Conservation (phyloP, 2,797 vertebrate species). For the Mus minutoides region DNA sequence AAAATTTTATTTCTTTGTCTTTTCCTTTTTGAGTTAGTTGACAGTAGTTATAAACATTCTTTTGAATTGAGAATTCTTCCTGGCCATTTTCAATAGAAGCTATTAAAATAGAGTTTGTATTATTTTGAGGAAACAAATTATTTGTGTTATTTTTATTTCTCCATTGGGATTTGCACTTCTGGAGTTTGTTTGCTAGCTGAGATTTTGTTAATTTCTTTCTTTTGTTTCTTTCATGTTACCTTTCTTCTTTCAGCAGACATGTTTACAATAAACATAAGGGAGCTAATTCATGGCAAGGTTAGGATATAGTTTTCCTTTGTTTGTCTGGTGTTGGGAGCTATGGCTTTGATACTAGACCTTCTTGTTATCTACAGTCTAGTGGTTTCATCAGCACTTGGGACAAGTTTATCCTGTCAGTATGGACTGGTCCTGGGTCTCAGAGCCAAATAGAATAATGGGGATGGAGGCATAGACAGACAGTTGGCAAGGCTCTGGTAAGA, state of each 20-base stretch:
- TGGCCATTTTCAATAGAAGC: neutral
- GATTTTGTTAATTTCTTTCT: neutral
- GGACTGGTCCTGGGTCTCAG: neutral
- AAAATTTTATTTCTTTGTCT: neutral
- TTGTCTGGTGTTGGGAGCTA: neutral
- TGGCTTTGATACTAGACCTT: neutral
- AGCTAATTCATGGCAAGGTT: neutral
- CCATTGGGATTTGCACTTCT: neutral
- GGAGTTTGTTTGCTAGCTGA: neutral
- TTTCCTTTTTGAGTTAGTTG: neutral
- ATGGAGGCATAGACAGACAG: neutral
- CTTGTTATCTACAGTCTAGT: neutral
- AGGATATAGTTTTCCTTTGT: neutral
- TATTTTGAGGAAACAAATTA: neutral
- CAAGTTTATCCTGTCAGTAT: neutral
- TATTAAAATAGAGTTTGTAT: neutral
- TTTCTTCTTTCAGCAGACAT: neutral
- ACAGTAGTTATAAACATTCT: neutral
- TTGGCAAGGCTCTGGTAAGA: neutral
- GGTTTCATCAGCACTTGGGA: neutral
- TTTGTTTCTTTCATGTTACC: neutral
- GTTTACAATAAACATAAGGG: neutral
- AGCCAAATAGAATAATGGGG: neutral
- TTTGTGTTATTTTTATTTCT: neutral
- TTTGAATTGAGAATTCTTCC: neutral